Percentiles rank a stretch among this genome's conserved stretches.
Conservation (phyloP, 2,113 vertebrate genomes). For the Lagopus muta region DNA sequence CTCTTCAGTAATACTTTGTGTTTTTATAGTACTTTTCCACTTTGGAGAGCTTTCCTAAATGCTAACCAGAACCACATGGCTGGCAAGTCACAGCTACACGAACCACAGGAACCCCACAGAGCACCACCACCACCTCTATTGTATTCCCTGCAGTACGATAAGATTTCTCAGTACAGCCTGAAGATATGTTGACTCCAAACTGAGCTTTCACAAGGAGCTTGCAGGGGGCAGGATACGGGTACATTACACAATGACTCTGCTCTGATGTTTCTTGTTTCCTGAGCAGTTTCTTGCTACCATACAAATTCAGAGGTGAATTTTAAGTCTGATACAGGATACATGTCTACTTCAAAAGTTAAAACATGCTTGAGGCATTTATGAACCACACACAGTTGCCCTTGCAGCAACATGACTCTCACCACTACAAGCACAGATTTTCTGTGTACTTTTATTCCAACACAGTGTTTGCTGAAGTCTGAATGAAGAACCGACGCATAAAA, state of each 20-base stretch:
- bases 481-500: not conserved
- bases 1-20: not conserved
- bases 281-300: not conserved
- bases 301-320: not conserved
- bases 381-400: not conserved
- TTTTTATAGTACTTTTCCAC: constrained; percentile 21
- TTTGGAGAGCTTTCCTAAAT: constrained; percentile 12
- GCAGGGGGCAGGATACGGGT: not conserved
- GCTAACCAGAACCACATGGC: constrained; percentile 33
- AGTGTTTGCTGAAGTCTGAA: not conserved
- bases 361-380: not conserved
- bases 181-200: not conserved
- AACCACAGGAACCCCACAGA: not conserved
- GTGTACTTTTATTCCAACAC: not conserved
- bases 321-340: not conserved
- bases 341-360: not conserved
- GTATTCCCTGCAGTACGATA: not conserved
- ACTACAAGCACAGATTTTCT: not conserved
- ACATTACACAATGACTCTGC: not conserved
- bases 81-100: not conserved
- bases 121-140: not conserved
- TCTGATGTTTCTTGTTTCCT: not conserved
- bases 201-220: not conserved
- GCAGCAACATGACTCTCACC: accelerated
- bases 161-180: not conserved